Evolutionary conservation across 2,888 invertebrate species (phyloP), one percentile per base, ranked within the genome.

Genomic region (Eretmocerus hayati): DNA sequence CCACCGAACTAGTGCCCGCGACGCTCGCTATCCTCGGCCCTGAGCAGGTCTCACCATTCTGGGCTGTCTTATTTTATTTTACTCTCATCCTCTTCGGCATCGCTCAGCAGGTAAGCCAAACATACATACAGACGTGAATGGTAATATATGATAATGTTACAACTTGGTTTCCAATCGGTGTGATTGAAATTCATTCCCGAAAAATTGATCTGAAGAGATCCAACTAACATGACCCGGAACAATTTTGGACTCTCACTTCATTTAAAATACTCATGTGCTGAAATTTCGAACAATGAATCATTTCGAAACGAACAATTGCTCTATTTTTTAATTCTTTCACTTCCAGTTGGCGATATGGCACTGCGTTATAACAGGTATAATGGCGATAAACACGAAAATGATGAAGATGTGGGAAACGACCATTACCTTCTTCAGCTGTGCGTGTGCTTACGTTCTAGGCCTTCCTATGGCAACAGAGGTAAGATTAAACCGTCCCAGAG

Each of bases 1-100:
- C 90, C 11, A 91, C 90, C n/a, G 91, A 92, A 72, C 71, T 92
- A n/a, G 85, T 91, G 55, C 92, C 92, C 0, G 87, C 91, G 0
- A 86, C 89, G 1, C 75, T 91, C 22, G 87, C 90, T 0, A 74
- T 87, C 20, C 72, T 90, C 46, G 87, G 87, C 1, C 77, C 84
- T 36, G 80, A 84, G 48, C 78, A 81, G 66, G 74, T 92, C 5
- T 90, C 90, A 0, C 89, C 91, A 43, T 85, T 89, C 56, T 93
- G 92, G 92, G 85, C 89, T 0, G 85, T 89, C 9, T 77, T 91
- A 40, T 88, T 90, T 64, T 92, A 89, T 72, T 84, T 87, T 65
- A 83, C 85, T 57, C 77, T 92, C 50, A 87, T 91, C 56, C 76
- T 89, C 62, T 90, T 93, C 64, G 92, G 91, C 2, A 79, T 93